phyloP scores from a whole-genome alignment of 1,140 invertebrate genomes.

The Papilio aristodemus region DNA sequence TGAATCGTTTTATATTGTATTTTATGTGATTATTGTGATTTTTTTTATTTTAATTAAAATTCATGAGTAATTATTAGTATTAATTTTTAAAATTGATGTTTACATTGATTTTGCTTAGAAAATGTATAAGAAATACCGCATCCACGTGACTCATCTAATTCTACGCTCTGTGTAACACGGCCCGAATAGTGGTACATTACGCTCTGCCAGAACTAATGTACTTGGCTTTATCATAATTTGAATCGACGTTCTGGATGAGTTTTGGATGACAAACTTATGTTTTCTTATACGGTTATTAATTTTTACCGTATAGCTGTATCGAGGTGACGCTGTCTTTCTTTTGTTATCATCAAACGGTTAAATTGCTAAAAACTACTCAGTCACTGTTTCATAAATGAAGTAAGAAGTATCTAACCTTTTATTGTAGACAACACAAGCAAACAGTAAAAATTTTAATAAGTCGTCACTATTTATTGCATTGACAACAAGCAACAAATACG shows the following conservation, averaged over 20 bases:
- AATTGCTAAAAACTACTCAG: constrained; percentile 45
- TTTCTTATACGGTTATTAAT: constrained; percentile 77
- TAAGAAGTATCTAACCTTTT: not conserved
- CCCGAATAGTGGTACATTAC: constrained; percentile 65
- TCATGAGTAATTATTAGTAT: no score
- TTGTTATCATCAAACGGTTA: constrained; percentile 49
- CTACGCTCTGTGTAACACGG: constrained; percentile 35
- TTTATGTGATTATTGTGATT: no score
- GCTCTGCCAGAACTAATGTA: constrained; percentile 76
- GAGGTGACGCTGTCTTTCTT: constrained; percentile 43
- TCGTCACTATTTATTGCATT: no score
- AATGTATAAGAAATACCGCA: constrained; percentile 43
- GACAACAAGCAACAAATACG: no score
- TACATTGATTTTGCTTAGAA: no score
- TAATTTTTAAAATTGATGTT: no score
- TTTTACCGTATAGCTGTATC: constrained; percentile 55
- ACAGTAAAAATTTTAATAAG: not conserved
- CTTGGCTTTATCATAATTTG: constrained; percentile 73
- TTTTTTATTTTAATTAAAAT: no score
- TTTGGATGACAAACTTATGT: constrained; percentile 76
- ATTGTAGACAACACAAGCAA: not conserved
- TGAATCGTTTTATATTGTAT: no score
- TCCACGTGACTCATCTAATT: constrained; percentile 37
- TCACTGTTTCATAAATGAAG: constrained; percentile 37
- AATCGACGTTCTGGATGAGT: constrained; percentile 73